Percentiles rank a stretch among this genome's conserved stretches.
phyloP scores from a whole-genome alignment of 2,888 invertebrate genomes.

The Sphinx pinastri region DNA sequence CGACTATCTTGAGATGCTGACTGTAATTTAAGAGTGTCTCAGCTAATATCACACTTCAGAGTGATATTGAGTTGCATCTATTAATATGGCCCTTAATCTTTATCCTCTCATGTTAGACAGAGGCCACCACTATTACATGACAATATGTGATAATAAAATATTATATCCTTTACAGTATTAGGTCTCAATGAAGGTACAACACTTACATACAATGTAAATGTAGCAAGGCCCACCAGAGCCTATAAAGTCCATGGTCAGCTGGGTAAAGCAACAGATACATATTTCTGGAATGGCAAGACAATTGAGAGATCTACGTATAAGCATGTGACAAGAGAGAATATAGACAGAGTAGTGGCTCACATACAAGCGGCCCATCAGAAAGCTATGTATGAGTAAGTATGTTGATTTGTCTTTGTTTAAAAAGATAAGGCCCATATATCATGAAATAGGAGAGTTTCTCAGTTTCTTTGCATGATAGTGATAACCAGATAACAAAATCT shows the following conservation, averaged over 20 bases:
- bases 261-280: conserved; percentile 90
- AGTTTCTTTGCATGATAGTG: too few species aligned
- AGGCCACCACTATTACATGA: too few species aligned
- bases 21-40: too few species aligned
- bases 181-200: conserved; percentile 88
- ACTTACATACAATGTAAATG: conserved; percentile 81
- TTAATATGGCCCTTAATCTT: too few species aligned
- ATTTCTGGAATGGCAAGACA: conserved; percentile 88
- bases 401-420: neutral
- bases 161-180: conserved; percentile 81
- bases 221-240: conserved; percentile 86
- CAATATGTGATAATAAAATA: too few species aligned
- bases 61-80: too few species aligned
- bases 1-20: too few species aligned
- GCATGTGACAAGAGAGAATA: conserved; percentile 87
- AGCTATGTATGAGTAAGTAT: conserved; percentile 91
- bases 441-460: too few species aligned
- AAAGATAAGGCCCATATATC: too few species aligned
- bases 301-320: conserved; percentile 87
- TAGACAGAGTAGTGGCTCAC: conserved; percentile 90
- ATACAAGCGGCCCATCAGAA: conserved; percentile 94
- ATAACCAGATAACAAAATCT: too few species aligned
- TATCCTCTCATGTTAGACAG: too few species aligned
- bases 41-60: too few species aligned
- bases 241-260: conserved; percentile 90